Evolutionary conservation across 2,888 invertebrate species (phyloP).

Genomic region (Synergus umbraculus): DNA sequence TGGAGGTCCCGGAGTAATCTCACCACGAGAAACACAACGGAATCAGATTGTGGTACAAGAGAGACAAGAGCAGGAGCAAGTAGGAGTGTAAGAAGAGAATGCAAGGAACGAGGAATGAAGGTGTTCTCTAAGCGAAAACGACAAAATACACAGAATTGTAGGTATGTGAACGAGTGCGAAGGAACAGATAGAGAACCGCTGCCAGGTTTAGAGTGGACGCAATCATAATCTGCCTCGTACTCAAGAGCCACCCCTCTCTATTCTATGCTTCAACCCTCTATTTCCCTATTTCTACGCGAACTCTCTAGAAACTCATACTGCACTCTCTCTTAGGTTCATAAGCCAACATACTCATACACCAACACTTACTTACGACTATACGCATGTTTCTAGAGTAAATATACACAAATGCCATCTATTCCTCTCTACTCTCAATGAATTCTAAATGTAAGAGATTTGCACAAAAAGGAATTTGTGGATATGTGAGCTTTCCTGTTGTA

Average conservation of each 20-base stretch:
- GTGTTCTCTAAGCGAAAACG: neutral
- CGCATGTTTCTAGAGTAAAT: constrained; percentile 31
- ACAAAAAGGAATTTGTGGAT: constrained; percentile 16
- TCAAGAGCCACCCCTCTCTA: constrained; percentile 45
- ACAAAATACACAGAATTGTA: neutral
- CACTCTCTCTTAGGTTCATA: constrained; percentile 29
- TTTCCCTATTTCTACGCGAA: constrained; percentile 41
- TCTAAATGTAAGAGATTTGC: constrained; percentile 28
- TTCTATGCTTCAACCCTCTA: constrained; percentile 22
- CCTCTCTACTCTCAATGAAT: constrained; percentile 8
- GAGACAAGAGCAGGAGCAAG: constrained; percentile 42
- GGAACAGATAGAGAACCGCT: constrained; percentile 46
- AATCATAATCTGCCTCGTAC: constrained; percentile 54
- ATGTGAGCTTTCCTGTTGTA: neutral
- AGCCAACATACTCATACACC: constrained; percentile 16
- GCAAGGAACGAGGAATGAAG: constrained; percentile 28
- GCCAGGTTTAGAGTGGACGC: constrained; percentile 48
- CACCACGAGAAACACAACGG: constrained; percentile 53
- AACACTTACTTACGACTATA: constrained; percentile 10
- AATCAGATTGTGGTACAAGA: constrained; percentile 56
- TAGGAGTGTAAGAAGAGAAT: constrained; percentile 39
- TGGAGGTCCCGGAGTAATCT: constrained; percentile 53
- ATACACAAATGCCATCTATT: constrained; percentile 29
- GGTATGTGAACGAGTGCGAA: neutral
- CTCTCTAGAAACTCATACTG: constrained; percentile 20